Conservation (phyloP, 2,888 invertebrate genomes). For the Linnaemya tessellans region DNA sequence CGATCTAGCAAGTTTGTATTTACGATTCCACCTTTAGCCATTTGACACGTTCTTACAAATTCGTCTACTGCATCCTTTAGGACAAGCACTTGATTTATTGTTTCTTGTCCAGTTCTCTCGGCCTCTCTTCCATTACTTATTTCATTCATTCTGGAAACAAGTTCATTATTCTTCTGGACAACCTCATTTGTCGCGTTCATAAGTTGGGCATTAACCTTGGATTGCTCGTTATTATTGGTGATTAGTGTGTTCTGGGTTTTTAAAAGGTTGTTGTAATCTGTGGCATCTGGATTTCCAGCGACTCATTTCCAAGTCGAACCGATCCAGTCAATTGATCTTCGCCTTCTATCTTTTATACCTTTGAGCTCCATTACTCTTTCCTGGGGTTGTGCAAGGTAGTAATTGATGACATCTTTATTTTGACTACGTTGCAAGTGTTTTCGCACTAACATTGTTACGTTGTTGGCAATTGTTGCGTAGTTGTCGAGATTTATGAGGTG, state of each 20-base stretch:
- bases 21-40: constrained; percentile 21
- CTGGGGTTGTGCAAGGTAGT: constrained; percentile 11
- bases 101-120: not conserved
- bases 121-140: not conserved
- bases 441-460: constrained; percentile 7
- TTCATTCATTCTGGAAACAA: not conserved
- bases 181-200: not conserved
- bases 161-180: not conserved
- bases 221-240: not conserved
- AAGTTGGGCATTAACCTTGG: not conserved
- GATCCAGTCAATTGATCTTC: constrained; percentile 30
- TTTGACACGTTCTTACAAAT: not conserved
- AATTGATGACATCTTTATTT: not conserved
- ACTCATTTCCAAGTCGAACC: constrained; percentile 8
- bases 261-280: constrained; percentile 10
- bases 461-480: constrained; percentile 3
- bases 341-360: not conserved
- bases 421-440: constrained; percentile 47
- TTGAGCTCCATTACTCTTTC: not conserved
- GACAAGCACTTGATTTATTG: not conserved
- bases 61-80: not conserved
- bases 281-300: constrained; percentile 24
- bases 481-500: constrained; percentile 25
- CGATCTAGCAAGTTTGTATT: constrained; percentile 9
- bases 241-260: constrained; percentile 9